phyloP scores from a whole-genome alignment of 2,797 vertebrate species.

The Enteromius argenteus region DNA sequence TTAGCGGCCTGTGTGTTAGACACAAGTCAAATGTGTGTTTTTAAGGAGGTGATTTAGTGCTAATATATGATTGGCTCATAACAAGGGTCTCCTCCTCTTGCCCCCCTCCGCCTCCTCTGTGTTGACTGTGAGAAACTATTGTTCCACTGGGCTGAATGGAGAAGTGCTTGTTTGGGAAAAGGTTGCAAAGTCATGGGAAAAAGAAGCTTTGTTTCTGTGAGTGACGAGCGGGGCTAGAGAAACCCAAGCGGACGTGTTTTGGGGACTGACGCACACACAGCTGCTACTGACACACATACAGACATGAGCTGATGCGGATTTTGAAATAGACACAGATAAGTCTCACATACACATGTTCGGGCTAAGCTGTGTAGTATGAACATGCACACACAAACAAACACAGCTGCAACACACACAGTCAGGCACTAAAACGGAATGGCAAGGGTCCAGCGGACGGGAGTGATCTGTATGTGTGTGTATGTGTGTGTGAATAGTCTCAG shows the following conservation, averaged over 20 bases:
- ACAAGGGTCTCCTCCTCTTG: constrained; percentile 75
- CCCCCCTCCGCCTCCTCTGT: constrained; percentile 57
- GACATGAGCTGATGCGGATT: constrained; percentile 50
- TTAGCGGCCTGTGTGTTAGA: constrained; percentile 33
- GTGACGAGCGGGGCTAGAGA: constrained; percentile 77
- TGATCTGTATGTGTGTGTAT: not conserved
- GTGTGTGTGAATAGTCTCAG: constrained; percentile 58
- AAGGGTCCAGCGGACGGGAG: constrained; percentile 49
- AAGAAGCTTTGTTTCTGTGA: constrained; percentile 77
- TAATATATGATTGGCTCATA: constrained; percentile 69
- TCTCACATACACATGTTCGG: constrained; percentile 44
- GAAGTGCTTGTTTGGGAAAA: constrained; percentile 86
- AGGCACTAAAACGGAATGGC: constrained; percentile 51
- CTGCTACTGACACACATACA: constrained; percentile 72
- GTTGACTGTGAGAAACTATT: constrained; percentile 85
- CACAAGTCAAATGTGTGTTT: constrained; percentile 43
- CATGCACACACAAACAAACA: constrained; percentile 46
- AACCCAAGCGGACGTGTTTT: constrained; percentile 79
- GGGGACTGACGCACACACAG: constrained; percentile 77
- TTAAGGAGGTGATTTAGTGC: constrained; percentile 62
- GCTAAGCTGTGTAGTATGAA: constrained; percentile 24
- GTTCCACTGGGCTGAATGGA: constrained; percentile 78
- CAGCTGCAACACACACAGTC: constrained; percentile 62
- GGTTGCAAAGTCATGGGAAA: constrained; percentile 92
- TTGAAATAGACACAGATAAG: constrained; percentile 48